phyloP scores from a whole-genome alignment of 2,797 vertebrate species.

The Syngnathus rostellatus region DNA sequence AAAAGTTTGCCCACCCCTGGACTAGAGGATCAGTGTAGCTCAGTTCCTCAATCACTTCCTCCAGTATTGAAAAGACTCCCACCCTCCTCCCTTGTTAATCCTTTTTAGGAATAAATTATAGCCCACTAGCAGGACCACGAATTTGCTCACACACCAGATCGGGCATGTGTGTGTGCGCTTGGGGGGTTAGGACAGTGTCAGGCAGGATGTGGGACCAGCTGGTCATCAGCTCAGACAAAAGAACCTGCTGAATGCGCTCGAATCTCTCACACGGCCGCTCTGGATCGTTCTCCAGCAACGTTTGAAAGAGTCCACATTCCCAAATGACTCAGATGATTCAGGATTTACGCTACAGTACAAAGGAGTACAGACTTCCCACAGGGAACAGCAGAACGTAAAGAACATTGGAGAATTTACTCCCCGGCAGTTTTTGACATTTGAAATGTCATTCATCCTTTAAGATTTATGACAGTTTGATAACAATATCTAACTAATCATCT shows the following conservation, averaged over 20 bases:
- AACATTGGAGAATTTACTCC: too few species aligned
- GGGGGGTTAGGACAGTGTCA: slow-evolving; percentile 5
- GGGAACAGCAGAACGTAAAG: not conserved
- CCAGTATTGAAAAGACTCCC: slow-evolving; percentile 8
- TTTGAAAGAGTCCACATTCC: slow-evolving; percentile 24
- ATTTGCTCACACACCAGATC: slow-evolving; percentile 15
- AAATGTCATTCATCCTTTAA: too few species aligned
- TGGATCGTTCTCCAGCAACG: not conserved
- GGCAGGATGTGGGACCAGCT: slow-evolving; percentile 70
- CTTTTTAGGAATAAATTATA: slow-evolving; percentile 48
- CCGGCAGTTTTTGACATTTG: too few species aligned
- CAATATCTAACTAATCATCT: too few species aligned
- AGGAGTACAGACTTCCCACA: not conserved
- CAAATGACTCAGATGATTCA: not conserved
- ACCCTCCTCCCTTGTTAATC: slow-evolving; percentile 48
- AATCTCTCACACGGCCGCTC: slow-evolving; percentile 49
- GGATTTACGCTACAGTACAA: not conserved
- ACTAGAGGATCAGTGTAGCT: slow-evolving; percentile 35
- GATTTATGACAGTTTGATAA: too few species aligned
- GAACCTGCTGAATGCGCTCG: slow-evolving; percentile 64
- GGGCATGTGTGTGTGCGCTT: slow-evolving; percentile 24
- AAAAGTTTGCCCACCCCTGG: not conserved
- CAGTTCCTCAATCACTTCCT: slow-evolving; percentile 35
- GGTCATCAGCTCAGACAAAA: slow-evolving; percentile 71
- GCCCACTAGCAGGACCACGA: slow-evolving; percentile 10